Evolutionary conservation across 2,797 vertebrate genomes (phyloP), one percentile per base, ranked within the genome.

Genomic region (Cheirogaleus major): DNA sequence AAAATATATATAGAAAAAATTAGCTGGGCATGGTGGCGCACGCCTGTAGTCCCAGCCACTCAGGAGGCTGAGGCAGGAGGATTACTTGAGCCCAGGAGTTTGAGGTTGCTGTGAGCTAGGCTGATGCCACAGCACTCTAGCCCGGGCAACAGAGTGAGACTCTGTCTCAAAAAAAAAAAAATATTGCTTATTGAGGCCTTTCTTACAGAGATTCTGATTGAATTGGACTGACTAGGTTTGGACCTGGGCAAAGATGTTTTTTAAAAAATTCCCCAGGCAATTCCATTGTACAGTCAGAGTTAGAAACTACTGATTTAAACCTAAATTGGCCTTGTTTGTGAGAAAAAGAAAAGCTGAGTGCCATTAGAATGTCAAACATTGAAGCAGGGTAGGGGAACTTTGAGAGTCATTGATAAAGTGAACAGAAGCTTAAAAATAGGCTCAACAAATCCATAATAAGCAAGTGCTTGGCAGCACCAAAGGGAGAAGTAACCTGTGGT

Each of bases 301-400:
- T 41, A 67, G n/a, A 43, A 94, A 87, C 75, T 20, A 12, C 35
- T 57, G 45, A 91, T 65, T 95, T 92, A 90, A 94, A 79, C 70
- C 43, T 82, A 82, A 89, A 59, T 73, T 80, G 70, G 52, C 70
- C 69, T 84, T 84, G 67, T 23, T 90, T 22, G 55, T 75, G 76
- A 80, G 76, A 88, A 81, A 95, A 92, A 92, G 79, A 94, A 89
- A 96, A 93, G 50, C 78, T 65, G 69, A 95, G 48, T 78, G 73
- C 23, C 52, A 59, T 67, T 85, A 86, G 78, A 97, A 94, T 61
- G 91, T 75, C 72, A 89, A 95, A 89, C n/a, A 81, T 59, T 85
- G 75, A 93, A 89, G 75, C 7, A 43, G 23, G 18, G 6, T 50
- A 4, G 65, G 67, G 41, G 45, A 55, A 86, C 20, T 70, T 27